Percentiles rank a stretch among this genome's conserved stretches.
Conservation (phyloP, 64 coral and sea anemone species). For the Actinia equina region DNA sequence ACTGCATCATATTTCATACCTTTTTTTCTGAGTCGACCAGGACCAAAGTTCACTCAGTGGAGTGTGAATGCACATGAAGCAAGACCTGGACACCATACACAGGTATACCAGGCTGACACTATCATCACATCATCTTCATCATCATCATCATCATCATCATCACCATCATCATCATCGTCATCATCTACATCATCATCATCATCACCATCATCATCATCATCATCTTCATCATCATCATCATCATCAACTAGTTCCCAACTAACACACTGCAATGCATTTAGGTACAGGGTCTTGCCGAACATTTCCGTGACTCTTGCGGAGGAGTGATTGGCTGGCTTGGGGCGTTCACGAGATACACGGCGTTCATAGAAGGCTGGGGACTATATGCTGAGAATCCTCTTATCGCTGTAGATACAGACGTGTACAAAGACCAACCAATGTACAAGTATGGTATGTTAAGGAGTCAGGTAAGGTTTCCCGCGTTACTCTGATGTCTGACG, state of each 20-base stretch:
- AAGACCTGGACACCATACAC: constrained; percentile 84
- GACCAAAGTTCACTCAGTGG: constrained; percentile 71
- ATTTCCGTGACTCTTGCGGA: constrained; percentile 64
- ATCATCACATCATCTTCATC: no score
- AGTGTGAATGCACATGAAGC: constrained; percentile 89
- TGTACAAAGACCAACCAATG: constrained; percentile 49
- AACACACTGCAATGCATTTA: background rate
- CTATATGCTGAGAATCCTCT: constrained; percentile 84
- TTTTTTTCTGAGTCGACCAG: constrained; percentile 57
- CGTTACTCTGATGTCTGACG: no score
- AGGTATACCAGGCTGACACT: constrained; percentile 31
- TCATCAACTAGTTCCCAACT: no score
- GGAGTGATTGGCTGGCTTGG: constrained; percentile 71
- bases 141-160: no score
- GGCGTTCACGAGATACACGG: constrained; percentile 51
- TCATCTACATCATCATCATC: no score
- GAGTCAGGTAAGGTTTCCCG: constrained; percentile 47
- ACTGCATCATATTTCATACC: constrained; percentile 73
- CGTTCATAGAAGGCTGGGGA: constrained; percentile 81
- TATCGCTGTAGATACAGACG: constrained; percentile 60
- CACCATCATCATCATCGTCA: no score
- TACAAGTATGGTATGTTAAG: constrained; percentile 88
- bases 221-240: no score
- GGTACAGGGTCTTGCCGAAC: constrained; percentile 71
- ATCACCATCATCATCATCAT: no score